Percentiles rank a stretch among this genome's conserved stretches.
phyloP scores from a whole-genome alignment of 2,797 vertebrate species.

The Sebastes kiyomatsui region DNA sequence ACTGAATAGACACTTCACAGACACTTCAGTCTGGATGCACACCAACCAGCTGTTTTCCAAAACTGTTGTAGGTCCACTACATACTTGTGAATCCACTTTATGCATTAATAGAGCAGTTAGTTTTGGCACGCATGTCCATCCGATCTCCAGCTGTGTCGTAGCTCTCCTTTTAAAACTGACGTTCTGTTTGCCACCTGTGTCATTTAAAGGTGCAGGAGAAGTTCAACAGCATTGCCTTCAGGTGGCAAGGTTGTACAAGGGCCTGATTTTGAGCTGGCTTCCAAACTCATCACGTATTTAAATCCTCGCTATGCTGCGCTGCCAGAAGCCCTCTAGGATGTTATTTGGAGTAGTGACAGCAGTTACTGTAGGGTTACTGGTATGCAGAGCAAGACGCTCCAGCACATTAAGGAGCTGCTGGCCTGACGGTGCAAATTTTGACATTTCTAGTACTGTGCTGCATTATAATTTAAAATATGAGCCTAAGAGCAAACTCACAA shows the following conservation, averaged over 20 bases:
- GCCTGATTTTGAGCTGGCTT: conserved; percentile 21
- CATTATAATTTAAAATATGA: conserved; percentile 52
- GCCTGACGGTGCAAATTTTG: conserved; percentile 60
- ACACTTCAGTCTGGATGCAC: conserved; percentile 49
- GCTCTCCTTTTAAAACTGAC: not conserved
- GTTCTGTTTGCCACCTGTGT: not conserved
- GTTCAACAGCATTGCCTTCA: not conserved
- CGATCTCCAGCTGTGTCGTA: not conserved
- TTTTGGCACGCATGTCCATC: not conserved
- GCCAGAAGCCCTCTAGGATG: conserved; percentile 33
- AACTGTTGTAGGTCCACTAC: conserved; percentile 18
- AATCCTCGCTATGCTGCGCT: conserved; percentile 24
- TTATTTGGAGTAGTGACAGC: conserved; percentile 48
- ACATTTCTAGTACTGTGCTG: conserved; percentile 54
- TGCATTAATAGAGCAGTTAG: not conserved
- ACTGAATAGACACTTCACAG: conserved; percentile 65
- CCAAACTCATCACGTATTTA: conserved; percentile 47
- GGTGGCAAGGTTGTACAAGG: not conserved
- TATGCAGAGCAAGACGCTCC: conserved; percentile 37
- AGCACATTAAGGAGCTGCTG: conserved; percentile 29
- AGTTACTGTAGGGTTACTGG: conserved; percentile 26
- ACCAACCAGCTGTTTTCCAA: conserved; percentile 54
- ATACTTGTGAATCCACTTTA: not conserved
- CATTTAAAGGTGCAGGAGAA: not conserved
- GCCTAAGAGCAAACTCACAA: conserved; percentile 13